phyloP scores from a whole-genome alignment of 30 jellyfish, hydroid and myxozoan genomes.

The Mastigias papua region DNA sequence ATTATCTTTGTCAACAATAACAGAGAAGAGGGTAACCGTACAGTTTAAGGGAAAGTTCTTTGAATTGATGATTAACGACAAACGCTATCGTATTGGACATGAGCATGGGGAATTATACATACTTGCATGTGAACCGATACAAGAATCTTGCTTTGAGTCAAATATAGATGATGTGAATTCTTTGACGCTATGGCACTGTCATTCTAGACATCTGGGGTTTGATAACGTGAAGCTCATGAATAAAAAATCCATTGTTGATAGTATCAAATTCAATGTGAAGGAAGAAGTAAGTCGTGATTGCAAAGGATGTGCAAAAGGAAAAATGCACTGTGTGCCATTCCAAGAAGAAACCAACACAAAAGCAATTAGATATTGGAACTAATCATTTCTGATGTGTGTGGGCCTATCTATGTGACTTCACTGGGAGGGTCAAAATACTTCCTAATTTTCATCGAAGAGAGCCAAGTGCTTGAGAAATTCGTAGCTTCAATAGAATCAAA shows the following conservation, averaged over 20 bases:
- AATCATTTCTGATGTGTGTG: too few relatives aligned
- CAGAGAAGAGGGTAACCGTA: conserved; percentile 36
- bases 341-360: too few relatives aligned
- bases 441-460: too few relatives aligned
- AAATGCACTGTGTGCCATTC: too few relatives aligned
- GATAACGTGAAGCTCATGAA: conserved; percentile 45
- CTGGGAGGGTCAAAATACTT: too few relatives aligned
- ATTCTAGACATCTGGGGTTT: conserved; percentile 51
- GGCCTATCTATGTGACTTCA: too few relatives aligned
- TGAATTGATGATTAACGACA: too few relatives aligned
- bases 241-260: conserved; percentile 16
- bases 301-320: too few relatives aligned
- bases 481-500: too few relatives aligned
- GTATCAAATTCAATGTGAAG: background rate
- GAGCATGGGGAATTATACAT: conserved; percentile 40
- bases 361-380: too few relatives aligned
- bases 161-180: background rate
- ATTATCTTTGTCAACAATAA: too few relatives aligned
- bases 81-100: conserved; percentile 26
- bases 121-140: background rate
- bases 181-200: conserved; percentile 45
- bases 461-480: too few relatives aligned
- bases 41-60: conserved; percentile 21
- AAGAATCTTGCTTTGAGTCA: background rate
- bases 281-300: conserved; percentile 8